Evolutionary conservation across 2,888 invertebrate species (phyloP), one percentile per base, ranked within the genome.

Genomic region (Ditula angustiorana): DNA sequence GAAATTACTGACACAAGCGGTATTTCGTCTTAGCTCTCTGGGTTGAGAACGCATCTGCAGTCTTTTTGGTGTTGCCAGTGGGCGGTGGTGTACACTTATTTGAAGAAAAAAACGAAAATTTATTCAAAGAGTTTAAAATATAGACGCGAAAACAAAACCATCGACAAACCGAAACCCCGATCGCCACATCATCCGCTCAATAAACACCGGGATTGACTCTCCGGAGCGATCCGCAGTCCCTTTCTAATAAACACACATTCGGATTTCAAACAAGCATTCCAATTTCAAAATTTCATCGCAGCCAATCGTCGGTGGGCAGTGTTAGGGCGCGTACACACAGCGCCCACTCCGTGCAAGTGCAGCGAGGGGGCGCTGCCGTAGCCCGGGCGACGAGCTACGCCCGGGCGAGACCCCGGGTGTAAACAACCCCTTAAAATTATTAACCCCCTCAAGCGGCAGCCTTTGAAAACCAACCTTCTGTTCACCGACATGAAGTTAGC

Each of bases 381-480:
- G 85, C 85, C 90, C 85, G 86, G 88, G 90, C 85, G 83, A 87
- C 89, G 81, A 87, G 88, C 87, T 85, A 71, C 77, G 82, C 85
- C 87, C 88, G 85, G 88, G 87, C 83, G 78, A 78, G 76, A 69
- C 69, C 75, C 78, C 72, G 74, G 75, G 80, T 81, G 82, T 78
- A 85, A 82, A 84, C 81, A 80, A 79, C 84, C 81, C 82, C 75
- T 78, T 73, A 77, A 69, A 75, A 70, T 64, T 52, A 66, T 60
- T 49, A 53, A 59, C 59, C 64, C 67, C 57, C 53, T 37, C 10
- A 10, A 19, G 56, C 60, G 61, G 56, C 35, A 67, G 71, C 63
- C 71, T 63, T 24, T 19, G 68, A 37, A 80, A 79, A 75, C 30
- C 57, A 60, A 78, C 80, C 75, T 68, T 81, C 72, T 56, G 10